Conservation (phyloP, 92 coral and sea anemone genomes). For the Zoanthus sociatus region DNA sequence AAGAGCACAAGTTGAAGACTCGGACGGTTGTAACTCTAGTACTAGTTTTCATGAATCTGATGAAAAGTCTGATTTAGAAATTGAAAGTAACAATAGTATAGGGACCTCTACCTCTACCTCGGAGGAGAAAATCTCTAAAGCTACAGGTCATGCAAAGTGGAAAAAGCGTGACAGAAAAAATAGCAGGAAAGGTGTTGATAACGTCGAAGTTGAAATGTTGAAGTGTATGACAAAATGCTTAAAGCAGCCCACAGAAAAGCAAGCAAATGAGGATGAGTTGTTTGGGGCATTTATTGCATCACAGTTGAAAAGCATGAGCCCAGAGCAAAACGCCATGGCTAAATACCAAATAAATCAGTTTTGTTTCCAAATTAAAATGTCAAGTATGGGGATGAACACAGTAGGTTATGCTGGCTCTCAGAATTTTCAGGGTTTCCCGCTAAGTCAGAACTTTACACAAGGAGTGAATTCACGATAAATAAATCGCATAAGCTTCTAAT, state of each 20-base stretch:
- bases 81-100: constrained; percentile 2
- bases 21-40: constrained; percentile 33
- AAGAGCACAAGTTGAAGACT: constrained; percentile 31
- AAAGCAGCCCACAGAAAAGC: constrained; percentile 40
- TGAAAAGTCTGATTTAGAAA: constrained; percentile 17
- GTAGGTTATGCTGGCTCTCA: constrained; percentile 37
- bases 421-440: constrained; percentile 17
- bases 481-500: neutral
- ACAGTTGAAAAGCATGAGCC: constrained; percentile 45
- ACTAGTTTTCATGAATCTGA: constrained; percentile 41
- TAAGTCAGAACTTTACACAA: neutral
- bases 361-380: constrained; percentile 36
- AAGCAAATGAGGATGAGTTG: constrained; percentile 52
- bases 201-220: constrained; percentile 50
- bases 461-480: neutral
- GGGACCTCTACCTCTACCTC: constrained; percentile 51
- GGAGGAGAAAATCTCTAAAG: constrained; percentile 34
- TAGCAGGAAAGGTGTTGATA: constrained; percentile 27
- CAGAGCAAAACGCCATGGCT: constrained; percentile 63
- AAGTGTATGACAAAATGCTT: constrained; percentile 54
- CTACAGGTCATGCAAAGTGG: constrained; percentile 33
- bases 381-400: constrained; percentile 39
- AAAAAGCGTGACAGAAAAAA: neutral
- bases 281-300: constrained; percentile 57
- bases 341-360: constrained; percentile 47